Evolutionary conservation across 1,140 invertebrate genomes (phyloP).

Genomic region (Drosophila kanapiae): DNA sequence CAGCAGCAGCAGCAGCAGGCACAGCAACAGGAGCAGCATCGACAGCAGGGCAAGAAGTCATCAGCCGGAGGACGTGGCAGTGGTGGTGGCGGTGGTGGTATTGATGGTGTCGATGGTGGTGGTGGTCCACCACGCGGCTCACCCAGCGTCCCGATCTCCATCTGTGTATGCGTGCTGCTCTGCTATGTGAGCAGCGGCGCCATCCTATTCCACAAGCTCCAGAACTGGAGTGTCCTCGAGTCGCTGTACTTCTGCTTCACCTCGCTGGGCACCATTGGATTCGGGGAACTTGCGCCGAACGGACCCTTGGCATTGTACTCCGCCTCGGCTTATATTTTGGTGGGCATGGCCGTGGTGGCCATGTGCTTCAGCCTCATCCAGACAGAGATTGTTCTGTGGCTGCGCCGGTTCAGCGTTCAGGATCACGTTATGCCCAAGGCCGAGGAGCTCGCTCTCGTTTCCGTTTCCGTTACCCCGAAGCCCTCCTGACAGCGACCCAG

Average conservation of each 20-base stretch:
- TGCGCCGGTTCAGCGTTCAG: conserved; percentile 87
- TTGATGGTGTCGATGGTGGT: no score
- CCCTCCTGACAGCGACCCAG: conserved; percentile 85
- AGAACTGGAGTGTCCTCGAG: conserved; percentile 96
- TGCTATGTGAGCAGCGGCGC: conserved; percentile 96
- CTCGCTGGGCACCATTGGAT: conserved; percentile 95
- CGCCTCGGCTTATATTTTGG: conserved; percentile 93
- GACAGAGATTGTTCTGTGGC: conserved; percentile 92
- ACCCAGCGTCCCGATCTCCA: conserved; percentile 91
- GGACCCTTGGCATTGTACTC: conserved; percentile 88
- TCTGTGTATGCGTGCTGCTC: conserved; percentile 95
- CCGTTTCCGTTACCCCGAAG: conserved; percentile 81
- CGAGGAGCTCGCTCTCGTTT: conserved; percentile 81
- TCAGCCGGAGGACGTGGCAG: conserved; percentile 9
- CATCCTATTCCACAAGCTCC: conserved; percentile 94
- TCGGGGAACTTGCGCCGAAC: conserved; percentile 92
- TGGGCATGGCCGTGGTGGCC: conserved; percentile 97
- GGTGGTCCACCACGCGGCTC: conserved; percentile 27
- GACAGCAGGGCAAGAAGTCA: conserved; percentile 33
- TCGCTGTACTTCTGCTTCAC: conserved; percentile 98
- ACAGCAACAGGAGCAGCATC: conserved; percentile 48
- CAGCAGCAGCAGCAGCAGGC: conserved; percentile 49
- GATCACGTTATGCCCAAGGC: conserved; percentile 78
- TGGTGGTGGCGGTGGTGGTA: background rate
- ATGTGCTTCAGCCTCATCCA: conserved; percentile 99